A percentile compares a stretch with the other conserved stretches of the same genome.
Evolutionary conservation across 2,797 vertebrate genomes (phyloP).

Genomic region (Ptychadena robeensis): DNA sequence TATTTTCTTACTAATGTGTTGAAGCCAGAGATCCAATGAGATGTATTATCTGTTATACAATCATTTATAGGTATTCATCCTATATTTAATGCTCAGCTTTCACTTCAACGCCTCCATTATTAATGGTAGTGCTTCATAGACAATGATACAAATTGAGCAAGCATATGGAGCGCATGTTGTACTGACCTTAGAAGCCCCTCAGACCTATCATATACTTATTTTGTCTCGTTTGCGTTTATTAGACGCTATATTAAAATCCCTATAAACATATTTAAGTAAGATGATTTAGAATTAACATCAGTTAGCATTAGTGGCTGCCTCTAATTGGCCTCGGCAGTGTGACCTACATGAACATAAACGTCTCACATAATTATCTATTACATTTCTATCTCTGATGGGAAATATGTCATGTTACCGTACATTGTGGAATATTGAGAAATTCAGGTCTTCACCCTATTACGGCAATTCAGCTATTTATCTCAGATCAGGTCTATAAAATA

Average conservation of each 20-base stretch:
- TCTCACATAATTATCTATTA: constrained; percentile 45
- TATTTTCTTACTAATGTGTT: background rate
- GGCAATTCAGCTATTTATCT: constrained; percentile 40
- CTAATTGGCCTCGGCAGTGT: constrained; percentile 27
- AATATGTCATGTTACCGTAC: constrained; percentile 44
- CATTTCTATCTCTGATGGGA: constrained; percentile 33
- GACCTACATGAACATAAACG: constrained; percentile 38
- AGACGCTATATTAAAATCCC: background rate
- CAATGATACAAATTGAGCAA: constrained; percentile 12
- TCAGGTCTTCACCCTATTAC: constrained; percentile 46
- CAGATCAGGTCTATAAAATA: constrained; percentile 13
- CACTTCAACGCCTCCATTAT: too few relatives aligned
- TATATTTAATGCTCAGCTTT: background rate
- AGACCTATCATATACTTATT: background rate
- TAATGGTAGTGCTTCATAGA: background rate
- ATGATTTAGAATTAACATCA: constrained; percentile 11
- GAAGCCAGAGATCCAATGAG: background rate
- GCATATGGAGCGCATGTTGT: background rate
- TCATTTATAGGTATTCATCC: background rate
- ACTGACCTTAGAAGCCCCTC: background rate
- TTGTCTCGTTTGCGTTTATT: background rate
- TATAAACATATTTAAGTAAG: constrained; percentile 12
- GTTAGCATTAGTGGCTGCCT: constrained; percentile 11
- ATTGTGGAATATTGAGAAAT: constrained; percentile 29
- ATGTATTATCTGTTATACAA: background rate